Evolutionary conservation across 1,140 invertebrate genomes (phyloP).

Genomic region (Ericerus pela): DNA sequence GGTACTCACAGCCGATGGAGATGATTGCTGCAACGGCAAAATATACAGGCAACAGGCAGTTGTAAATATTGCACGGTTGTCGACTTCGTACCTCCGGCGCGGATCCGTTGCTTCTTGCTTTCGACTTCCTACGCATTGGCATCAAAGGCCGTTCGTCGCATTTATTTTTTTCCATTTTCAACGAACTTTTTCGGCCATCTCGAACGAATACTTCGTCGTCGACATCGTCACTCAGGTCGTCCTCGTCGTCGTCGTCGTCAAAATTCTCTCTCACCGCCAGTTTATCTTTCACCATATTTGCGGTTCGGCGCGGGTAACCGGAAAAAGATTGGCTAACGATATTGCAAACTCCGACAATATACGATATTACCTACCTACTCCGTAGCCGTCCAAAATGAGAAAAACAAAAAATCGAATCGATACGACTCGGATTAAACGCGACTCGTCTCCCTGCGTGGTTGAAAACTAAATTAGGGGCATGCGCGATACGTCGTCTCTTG

Average conservation of each 20-base stretch:
- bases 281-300: constrained; percentile 18
- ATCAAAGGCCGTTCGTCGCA: constrained; percentile 58
- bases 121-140: constrained; percentile 46
- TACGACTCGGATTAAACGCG: no score
- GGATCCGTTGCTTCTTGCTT: constrained; percentile 23
- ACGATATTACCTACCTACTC: no score
- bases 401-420: no score
- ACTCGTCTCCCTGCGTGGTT: no score
- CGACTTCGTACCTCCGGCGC: background rate
- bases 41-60: constrained; percentile 5
- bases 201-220: constrained; percentile 63
- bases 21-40: background rate
- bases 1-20: background rate
- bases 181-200: constrained; percentile 41
- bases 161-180: constrained; percentile 44
- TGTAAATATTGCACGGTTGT: constrained; percentile 7
- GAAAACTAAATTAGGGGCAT: no score
- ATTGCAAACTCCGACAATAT: no score
- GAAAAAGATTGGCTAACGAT: no score
- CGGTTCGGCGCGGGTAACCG: no score
- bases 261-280: constrained; percentile 33
- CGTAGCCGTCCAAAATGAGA: no score
- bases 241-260: constrained; percentile 44
- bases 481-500: no score
- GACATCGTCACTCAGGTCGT: constrained; percentile 45